These are phyloP conservation scores for Gallinago undulata DNA, from an alignment of 2,113 vertebrate species.

Conservation along the genomic window DNA sequence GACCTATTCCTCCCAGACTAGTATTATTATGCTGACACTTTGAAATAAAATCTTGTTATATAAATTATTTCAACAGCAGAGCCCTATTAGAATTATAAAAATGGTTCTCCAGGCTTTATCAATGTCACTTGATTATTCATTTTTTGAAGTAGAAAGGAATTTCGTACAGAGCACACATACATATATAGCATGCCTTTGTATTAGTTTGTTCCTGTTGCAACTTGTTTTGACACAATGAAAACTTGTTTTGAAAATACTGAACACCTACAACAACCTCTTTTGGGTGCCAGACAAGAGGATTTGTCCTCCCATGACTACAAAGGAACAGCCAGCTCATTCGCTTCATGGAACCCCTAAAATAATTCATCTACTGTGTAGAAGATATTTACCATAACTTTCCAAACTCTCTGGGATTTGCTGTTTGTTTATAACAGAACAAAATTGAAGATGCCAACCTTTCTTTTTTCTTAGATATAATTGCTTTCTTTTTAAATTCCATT, in stretches of 20 bases:
- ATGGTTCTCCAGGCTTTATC: slow-evolving; percentile 40
- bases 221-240: slow-evolving; percentile 75
- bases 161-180: neutral
- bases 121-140: slow-evolving; percentile 23
- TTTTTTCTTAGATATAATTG: neutral
- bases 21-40: slow-evolving; percentile 39
- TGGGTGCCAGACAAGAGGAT: slow-evolving; percentile 42
- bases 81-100: slow-evolving; percentile 41
- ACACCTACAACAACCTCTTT: slow-evolving; percentile 73
- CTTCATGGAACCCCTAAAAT: slow-evolving; percentile 38
- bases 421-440: neutral
- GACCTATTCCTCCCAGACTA: slow-evolving; percentile 56
- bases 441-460: neutral
- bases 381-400: neutral
- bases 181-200: slow-evolving; percentile 42
- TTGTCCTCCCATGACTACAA: slow-evolving; percentile 44
- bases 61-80: slow-evolving; percentile 44
- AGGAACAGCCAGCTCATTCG: slow-evolving; percentile 23
- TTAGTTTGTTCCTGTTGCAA: slow-evolving; percentile 72
- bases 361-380: neutral
- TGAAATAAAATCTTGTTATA: slow-evolving; percentile 55
- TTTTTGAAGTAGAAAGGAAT: slow-evolving; percentile 34
- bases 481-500: slow-evolving; percentile 1
- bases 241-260: slow-evolving; percentile 78
- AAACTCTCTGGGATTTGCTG: neutral